Base-by-base conservation (phyloP, 2,888 invertebrate species). In the Epinotia ramella region DNA sequence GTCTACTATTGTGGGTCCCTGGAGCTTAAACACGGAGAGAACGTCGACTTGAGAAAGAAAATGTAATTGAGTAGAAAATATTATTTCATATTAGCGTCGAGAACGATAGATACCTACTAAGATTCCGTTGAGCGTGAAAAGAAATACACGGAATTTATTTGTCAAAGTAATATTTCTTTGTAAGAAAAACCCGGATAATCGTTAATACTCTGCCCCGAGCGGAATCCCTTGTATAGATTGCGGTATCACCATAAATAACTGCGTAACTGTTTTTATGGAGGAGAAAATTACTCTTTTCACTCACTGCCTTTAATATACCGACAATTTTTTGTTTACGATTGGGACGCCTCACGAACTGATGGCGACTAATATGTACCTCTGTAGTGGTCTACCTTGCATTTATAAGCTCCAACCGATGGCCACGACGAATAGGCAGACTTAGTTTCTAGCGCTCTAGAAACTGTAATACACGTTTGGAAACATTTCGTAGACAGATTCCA, bases 181-280 rank as follows among this genome's bases (percentile, higher is more conserved):
- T 86, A 88, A 84, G 86, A 86, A 87, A 88, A 89, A 85, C 87
- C 83, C 86, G 89, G 89, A 90, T 92, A 92, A 91, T 92, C 93
- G 91, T 91, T 92, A 92, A 94, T 92, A 88, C 89, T 88, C 87
- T 85, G 91, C 93, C 90, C 84, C 83, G 83, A 87, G 93, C 90
- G 83, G 86, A 91, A 92, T 91, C 92, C 91, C 91, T 88, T 91
- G 90, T 91, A 93, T 91, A 92, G 92, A 93, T 92, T 91, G 93
- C 89, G 91, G 91, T 91, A 91, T 91, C 93, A 89, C 88, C 91
- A 91, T 93, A 94, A 94, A 94, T 94, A 93, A 92, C 92, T 89
- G 86, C 87, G 89, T 89, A 91, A 91, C 91, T 92, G 92, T 92
- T 93, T 93, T 93, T 93, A 92, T 93, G 91, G 91, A 89, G 91